Evolutionary conservation across 2,113 vertebrate species (phyloP).

Genomic region (Mastomys coucha): DNA sequence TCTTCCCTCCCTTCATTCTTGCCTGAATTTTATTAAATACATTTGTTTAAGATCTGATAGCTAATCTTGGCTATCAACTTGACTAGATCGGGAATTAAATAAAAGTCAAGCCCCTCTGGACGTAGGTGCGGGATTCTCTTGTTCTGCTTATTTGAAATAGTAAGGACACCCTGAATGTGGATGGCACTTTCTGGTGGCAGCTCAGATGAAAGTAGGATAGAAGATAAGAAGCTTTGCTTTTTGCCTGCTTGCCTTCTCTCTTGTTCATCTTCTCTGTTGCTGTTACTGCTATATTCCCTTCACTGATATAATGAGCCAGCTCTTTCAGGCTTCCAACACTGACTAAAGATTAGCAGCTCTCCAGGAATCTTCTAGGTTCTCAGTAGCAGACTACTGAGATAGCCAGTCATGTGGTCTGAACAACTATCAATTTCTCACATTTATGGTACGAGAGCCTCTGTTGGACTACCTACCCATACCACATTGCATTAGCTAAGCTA

Average conservation of each 20-base stretch:
- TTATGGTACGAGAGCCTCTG: neutral
- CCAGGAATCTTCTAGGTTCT: neutral
- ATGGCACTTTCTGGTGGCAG: no score
- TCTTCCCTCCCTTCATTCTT: neutral
- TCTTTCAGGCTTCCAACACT: no score
- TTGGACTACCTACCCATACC: neutral
- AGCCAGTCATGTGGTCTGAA: neutral
- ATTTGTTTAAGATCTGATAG: neutral
- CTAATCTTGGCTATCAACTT: neutral
- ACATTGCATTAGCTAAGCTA: neutral
- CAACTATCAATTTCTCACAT: neutral
- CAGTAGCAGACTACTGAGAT: neutral
- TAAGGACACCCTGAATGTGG: neutral
- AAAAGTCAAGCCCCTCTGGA: neutral
- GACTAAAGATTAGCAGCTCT: neutral
- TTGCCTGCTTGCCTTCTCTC: neutral
- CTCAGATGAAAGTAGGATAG: neutral
- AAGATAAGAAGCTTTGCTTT: neutral
- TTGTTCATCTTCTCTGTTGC: neutral
- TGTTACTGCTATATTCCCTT: neutral
- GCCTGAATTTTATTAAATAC: neutral
- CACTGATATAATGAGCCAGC: neutral
- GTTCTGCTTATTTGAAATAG: neutral
- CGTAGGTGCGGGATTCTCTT: neutral
- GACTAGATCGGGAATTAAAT: neutral